phyloP scores from a whole-genome alignment of 2,113 vertebrate species.

The Xenopus laevis region DNA sequence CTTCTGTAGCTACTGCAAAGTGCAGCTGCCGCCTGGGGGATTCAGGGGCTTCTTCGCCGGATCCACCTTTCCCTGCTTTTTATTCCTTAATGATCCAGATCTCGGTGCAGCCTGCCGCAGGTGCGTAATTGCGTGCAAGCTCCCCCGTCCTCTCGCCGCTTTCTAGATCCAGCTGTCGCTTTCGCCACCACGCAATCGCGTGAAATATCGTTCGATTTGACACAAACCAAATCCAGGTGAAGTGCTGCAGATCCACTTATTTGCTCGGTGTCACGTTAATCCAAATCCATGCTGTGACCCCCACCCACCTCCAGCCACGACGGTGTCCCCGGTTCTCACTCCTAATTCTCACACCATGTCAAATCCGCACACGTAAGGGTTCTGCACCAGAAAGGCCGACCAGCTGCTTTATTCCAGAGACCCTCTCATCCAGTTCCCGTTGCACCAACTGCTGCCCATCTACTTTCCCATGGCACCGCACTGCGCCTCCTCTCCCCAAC shows the following conservation, averaged over 20 bases:
- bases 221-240: background rate
- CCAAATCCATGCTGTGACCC: slow-evolving; percentile 5
- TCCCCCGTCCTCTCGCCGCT: background rate
- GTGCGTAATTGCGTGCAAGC: slow-evolving; percentile 9
- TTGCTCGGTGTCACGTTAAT: background rate
- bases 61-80: slow-evolving; percentile 4
- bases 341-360: slow-evolving; percentile 24
- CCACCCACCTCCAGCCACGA: background rate
- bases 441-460: no score
- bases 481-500: background rate
- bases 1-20: slow-evolving; percentile 30
- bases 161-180: no score
- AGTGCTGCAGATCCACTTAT: background rate
- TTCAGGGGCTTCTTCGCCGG: slow-evolving; percentile 47
- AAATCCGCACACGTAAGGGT: slow-evolving; percentile 2
- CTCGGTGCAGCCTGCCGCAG: slow-evolving; percentile 22
- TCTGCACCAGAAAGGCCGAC: slow-evolving; percentile 2
- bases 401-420: background rate
- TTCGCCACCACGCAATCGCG: background rate
- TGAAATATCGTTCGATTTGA: background rate
- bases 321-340: background rate
- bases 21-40: slow-evolving; percentile 24
- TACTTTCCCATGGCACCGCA: no score
- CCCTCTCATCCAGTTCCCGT: no score
- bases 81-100: no score